phyloP scores from a whole-genome alignment of 2,113 vertebrate species.

The Orientallactaga bullata region DNA sequence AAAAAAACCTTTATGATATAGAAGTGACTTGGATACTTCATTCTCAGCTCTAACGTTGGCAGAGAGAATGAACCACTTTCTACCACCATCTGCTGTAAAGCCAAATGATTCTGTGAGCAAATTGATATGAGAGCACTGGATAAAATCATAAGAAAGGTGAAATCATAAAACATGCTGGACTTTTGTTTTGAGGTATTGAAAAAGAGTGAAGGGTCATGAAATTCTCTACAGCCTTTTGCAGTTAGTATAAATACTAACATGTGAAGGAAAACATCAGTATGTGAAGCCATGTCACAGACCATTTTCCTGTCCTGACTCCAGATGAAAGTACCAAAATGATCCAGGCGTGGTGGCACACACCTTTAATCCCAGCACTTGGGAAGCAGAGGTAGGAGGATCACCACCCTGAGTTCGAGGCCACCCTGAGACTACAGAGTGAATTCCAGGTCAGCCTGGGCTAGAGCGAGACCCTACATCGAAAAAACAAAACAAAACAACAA shows the following conservation, averaged over 20 bases:
- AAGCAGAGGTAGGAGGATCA: no score
- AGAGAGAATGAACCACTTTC: no score
- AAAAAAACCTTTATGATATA: slow-evolving; percentile 72
- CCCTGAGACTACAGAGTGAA: no score
- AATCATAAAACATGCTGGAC: slow-evolving; percentile 30
- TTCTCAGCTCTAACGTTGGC: slow-evolving; percentile 69
- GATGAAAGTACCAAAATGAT: slow-evolving; percentile 37
- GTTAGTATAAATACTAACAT: not conserved
- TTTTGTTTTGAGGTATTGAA: not conserved
- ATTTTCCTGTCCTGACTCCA: not conserved
- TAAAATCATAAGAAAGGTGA: slow-evolving; percentile 58
- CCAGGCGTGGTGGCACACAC: not conserved
- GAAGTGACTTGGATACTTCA: slow-evolving; percentile 79
- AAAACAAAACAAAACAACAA: not conserved
- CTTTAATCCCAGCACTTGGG: slow-evolving; percentile 6
- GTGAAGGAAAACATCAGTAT: not conserved
- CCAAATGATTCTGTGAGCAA: not conserved
- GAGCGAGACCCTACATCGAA: no score
- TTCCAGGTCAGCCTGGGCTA: no score
- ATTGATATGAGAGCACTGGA: slow-evolving; percentile 71
- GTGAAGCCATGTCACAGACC: not conserved
- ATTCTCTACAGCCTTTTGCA: not conserved
- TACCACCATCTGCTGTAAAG: not conserved
- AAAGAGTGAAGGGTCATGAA: not conserved
- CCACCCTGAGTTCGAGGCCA: not conserved